phyloP scores from a whole-genome alignment of 2,113 vertebrate genomes.

The Suricata suricatta region DNA sequence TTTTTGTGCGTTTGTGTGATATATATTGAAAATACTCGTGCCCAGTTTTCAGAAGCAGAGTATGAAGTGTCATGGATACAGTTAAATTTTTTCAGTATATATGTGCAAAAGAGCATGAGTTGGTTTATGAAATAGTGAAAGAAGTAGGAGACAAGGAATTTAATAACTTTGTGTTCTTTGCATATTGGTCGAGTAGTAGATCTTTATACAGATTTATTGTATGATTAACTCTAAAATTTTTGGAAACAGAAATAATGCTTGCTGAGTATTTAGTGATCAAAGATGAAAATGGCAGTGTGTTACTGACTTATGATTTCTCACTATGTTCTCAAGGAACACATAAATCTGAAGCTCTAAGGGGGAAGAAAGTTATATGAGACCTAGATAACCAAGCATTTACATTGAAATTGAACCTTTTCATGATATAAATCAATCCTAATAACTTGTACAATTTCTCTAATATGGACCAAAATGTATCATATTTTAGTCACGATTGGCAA shows the following conservation, averaged over 20 bases:
- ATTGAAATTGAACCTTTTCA: not conserved
- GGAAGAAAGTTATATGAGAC: not conserved
- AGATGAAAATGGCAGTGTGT: not conserved
- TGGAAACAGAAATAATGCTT: constrained; percentile 37
- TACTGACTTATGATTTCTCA: not conserved
- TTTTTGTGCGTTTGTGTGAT: not conserved
- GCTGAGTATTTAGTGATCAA: not conserved
- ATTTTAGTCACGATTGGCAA: not conserved
- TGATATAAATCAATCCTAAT: not conserved
- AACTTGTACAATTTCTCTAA: not conserved
- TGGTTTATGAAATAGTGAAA: not conserved
- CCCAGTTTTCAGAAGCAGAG: not conserved
- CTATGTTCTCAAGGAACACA: not conserved
- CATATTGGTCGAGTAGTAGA: not conserved
- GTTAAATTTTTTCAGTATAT: not conserved
- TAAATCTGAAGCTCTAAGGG: not conserved
- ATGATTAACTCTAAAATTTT: not conserved
- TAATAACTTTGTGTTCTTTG: not conserved
- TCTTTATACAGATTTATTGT: not conserved
- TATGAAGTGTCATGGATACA: not conserved
- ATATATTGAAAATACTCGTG: not conserved
- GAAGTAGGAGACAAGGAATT: not conserved
- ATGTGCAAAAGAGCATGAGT: not conserved
- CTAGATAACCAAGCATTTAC: not conserved
- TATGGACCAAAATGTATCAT: not conserved